Evolutionary conservation across 1,140 invertebrate species (phyloP).

Genomic region (Drosophila insularis): DNA sequence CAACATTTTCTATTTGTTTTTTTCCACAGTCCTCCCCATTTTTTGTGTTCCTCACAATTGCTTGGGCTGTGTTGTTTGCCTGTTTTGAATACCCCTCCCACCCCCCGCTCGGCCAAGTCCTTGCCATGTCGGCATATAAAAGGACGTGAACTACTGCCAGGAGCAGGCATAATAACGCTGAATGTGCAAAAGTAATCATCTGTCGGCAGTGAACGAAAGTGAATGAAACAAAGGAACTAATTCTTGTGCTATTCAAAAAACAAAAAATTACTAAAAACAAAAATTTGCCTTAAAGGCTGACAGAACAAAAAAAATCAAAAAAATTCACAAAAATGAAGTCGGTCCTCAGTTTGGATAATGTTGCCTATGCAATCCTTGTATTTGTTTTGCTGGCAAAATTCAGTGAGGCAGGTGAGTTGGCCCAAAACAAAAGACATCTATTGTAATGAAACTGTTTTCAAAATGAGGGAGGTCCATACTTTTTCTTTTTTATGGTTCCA

Average conservation of each 20-base stretch:
- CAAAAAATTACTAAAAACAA: not conserved
- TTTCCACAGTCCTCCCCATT: slow-evolving; percentile 17
- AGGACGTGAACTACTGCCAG: slow-evolving; percentile 49
- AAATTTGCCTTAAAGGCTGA: not conserved
- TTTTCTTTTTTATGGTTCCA: not conserved
- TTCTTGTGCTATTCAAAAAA: slow-evolving; percentile 14
- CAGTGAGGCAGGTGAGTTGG: slow-evolving; percentile 65
- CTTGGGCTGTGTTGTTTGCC: slow-evolving; percentile 18
- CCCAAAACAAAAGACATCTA: not conserved
- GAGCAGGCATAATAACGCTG: slow-evolving; percentile 57
- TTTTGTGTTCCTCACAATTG: slow-evolving; percentile 39
- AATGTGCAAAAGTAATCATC: slow-evolving; percentile 49
- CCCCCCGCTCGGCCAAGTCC: slow-evolving; percentile 4
- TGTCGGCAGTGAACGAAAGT: slow-evolving; percentile 2
- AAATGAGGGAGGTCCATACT: no score
- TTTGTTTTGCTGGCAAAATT: slow-evolving; percentile 55
- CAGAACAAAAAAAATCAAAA: not conserved
- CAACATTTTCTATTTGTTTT: slow-evolving; percentile 35
- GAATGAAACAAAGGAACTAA: slow-evolving; percentile 27
- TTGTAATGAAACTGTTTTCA: not conserved
- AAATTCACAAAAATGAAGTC: slow-evolving; percentile 59
- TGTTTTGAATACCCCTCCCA: slow-evolving; percentile 5
- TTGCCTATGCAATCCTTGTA: slow-evolving; percentile 50
- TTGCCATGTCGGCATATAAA: slow-evolving; percentile 62
- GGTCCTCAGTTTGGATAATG: slow-evolving; percentile 38